Evolutionary conservation across 2,888 invertebrate species (phyloP), one percentile per base, ranked within the genome.

Genomic region (Melinaea menophilus): DNA sequence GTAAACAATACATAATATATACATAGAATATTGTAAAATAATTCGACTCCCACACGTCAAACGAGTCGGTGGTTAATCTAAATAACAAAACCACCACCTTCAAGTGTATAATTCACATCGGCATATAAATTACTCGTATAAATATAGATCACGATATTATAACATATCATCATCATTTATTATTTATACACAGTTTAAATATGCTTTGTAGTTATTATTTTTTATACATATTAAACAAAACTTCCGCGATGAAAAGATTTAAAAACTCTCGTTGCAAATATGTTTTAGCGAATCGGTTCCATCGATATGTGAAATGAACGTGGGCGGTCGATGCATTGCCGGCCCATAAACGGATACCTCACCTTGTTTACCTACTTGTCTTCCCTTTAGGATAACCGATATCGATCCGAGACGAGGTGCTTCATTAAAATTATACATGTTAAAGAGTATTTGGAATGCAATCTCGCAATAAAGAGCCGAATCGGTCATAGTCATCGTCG

Each of bases 271-370:
- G 82, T 85, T 80, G 82, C 80, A 7, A 81, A 75, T 0, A 22
- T 80, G 80, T 81, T 86, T 82, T 81, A 84, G 82, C 82, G 75
- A 77, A 80, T 85, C 83, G 85, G 85, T 85, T 85, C 75, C 82
- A 72, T 82, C 80, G 77, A 80, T 84, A 79, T 78, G 79, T 75
- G 80, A 80, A 76, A 22, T 22, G 22, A 22, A 79, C 81, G 88
- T 88, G 82, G 90, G 90, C 84, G 86, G 84, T 75, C 87, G 85
- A 85, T 87, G 88, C 88, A 88, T 85, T 87, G 81, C 79, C 84
- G 71, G 77, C 75, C 85, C 86, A 75, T 87, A 86, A 79, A 81
- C 80, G 84, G 84, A 84, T 81, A 84, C 78, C 82, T 84, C 77
- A 81, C 78, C 82, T 84, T 77, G 81, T 85, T 85, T 86, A 85